These are phyloP conservation scores for Chloropsis hardwickii DNA, from an alignment of 2,113 vertebrate genomes.

Conservation along the genomic window DNA sequence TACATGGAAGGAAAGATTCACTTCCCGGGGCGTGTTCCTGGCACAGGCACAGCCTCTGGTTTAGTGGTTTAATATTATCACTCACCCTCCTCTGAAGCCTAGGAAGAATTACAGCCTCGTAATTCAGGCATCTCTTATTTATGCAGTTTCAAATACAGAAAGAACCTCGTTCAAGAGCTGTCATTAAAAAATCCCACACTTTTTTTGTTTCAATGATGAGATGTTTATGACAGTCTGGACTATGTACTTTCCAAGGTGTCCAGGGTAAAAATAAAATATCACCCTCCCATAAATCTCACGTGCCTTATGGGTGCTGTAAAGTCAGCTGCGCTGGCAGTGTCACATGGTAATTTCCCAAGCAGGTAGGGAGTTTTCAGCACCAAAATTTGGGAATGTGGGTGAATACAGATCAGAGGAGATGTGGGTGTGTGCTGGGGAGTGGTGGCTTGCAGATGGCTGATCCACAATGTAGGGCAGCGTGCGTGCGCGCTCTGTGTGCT, in stretches of 20 bases:
- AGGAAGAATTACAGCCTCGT: neutral
- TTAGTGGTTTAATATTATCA: neutral
- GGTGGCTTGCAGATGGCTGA: neutral
- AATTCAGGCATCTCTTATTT: conserved; percentile 48
- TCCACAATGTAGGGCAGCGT: neutral
- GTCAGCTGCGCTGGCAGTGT: rapidly evolving
- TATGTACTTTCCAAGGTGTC: conserved; percentile 28
- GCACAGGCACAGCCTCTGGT: neutral
- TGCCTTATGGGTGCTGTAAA: neutral
- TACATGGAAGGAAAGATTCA: neutral
- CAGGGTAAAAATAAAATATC: conserved; percentile 33
- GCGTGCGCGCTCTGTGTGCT: neutral
- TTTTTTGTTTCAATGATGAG: conserved; percentile 44
- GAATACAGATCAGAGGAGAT: rapidly evolving
- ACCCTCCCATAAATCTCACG: neutral
- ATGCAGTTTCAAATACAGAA: conserved; percentile 39
- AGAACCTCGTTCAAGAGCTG: conserved; percentile 31
- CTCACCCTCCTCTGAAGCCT: neutral
- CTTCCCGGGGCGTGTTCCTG: neutral
- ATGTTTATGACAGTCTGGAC: conserved; percentile 47
- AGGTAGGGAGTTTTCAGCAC: neutral
- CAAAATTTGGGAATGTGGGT: neutral
- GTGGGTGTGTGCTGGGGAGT: neutral
- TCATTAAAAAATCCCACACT: neutral
- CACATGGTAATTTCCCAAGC: neutral